These are phyloP conservation scores for Pionites leucogaster DNA, from an alignment of 2,113 vertebrate genomes.

Conservation along the genomic window DNA sequence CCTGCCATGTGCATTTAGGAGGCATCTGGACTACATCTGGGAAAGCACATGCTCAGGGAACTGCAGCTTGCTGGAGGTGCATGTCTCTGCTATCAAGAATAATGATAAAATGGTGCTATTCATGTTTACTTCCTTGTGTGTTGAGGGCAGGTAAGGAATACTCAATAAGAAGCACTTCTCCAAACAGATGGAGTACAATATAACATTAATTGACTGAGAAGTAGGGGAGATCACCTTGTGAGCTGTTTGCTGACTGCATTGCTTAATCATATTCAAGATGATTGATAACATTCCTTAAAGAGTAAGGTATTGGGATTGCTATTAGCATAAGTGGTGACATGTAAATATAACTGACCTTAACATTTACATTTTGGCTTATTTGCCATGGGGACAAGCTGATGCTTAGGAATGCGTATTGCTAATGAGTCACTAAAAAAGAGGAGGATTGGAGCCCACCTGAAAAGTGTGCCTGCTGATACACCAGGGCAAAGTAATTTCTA, in stretches of 20 bases:
- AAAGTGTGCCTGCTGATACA: slow-evolving; percentile 3
- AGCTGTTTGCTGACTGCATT: slow-evolving; percentile 5
- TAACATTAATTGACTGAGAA: slow-evolving; percentile 35
- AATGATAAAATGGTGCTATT: slow-evolving; percentile 39
- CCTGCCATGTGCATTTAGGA: slow-evolving; percentile 68
- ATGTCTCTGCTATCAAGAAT: slow-evolving; percentile 39
- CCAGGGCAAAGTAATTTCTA: neutral
- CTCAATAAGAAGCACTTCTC: neutral
- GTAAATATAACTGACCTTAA: slow-evolving; percentile 42
- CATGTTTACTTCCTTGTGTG: slow-evolving; percentile 5
- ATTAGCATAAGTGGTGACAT: slow-evolving; percentile 64
- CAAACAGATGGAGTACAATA: slow-evolving; percentile 20
- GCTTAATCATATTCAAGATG: slow-evolving; percentile 56
- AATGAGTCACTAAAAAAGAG: slow-evolving; percentile 21
- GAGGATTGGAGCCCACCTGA: neutral
- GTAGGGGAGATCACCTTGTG: slow-evolving; percentile 43
- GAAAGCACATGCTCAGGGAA: slow-evolving; percentile 38
- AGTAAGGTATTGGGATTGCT: neutral
- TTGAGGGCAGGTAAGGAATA: neutral
- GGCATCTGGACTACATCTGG: slow-evolving; percentile 74
- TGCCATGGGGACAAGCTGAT: neutral
- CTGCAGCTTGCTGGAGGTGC: slow-evolving; percentile 35
- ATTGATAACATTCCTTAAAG: slow-evolving; percentile 48
- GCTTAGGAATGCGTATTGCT: neutral
- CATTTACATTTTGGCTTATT: slow-evolving; percentile 40